Base-by-base conservation (phyloP, 2,113 vertebrate genomes). In the Gallinago jamesoni region DNA sequence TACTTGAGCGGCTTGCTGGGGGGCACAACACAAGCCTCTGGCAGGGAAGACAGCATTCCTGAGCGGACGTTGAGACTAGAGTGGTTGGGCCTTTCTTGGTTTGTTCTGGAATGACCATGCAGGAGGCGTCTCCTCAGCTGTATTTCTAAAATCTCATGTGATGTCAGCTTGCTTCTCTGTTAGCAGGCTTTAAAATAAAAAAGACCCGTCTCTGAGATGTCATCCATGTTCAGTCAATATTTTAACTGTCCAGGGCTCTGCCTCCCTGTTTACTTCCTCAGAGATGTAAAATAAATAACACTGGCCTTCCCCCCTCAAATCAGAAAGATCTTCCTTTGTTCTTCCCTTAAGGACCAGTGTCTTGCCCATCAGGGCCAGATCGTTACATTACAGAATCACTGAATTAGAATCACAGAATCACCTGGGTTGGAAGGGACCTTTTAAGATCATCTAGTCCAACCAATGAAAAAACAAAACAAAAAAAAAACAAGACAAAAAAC, bases 311-410 rank as follows among this genome's bases (percentile, higher is more conserved):
- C 12, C 35, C 14, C 63, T 93, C 57, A 23, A 76, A 86, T 83
- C 62, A 85, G 67, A 57, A 75, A 30, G 48, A 39, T 93, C 68
- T 89, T 82, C 62, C 93, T 94, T 97, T 97, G 87, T 92, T 94
- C 84, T 69, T 89, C 77, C 84, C 84, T 33, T 23, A 21, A 80
- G 66, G 53, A 80, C 63, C 1, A 1, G 17, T 1, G 1, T 13
- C 60, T 84, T 84, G 57, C 83, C 27, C 43, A 35, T 37, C 75
- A 77, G 59, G 79, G 64, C 39, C 64, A 78, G 60, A 90, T 63
- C 12, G 1, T 59, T 73, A 62, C 0, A 5, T 43, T 74, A 33
- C 53, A 17, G 39, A 39, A 39, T 39, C 39, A 39, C 39, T 39
- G 39, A 39, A 39, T 39, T 12, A 39, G 39, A 39, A 39, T 39